phyloP scores from a whole-genome alignment of 2,797 vertebrate genomes.

The Sarcoramphus papa region DNA sequence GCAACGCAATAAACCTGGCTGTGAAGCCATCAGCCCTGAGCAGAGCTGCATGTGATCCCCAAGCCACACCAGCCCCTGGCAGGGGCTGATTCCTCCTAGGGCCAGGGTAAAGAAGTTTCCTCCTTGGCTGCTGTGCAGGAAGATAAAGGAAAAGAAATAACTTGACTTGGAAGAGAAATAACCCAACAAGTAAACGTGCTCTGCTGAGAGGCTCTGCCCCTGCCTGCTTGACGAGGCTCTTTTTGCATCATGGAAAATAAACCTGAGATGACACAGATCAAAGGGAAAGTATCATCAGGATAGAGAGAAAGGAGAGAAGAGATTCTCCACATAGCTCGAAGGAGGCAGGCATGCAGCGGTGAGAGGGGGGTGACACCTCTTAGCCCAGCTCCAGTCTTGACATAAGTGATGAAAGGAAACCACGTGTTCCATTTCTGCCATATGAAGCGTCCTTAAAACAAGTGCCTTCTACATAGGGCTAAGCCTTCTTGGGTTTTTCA shows the following conservation, averaged over 20 bases:
- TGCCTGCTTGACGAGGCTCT: neutral
- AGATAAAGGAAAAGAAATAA: neutral
- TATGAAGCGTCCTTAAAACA: neutral
- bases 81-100: neutral
- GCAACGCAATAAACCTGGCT: neutral
- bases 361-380: neutral
- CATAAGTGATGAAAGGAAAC: neutral
- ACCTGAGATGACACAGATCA: neutral
- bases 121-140: neutral
- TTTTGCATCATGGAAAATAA: neutral
- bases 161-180: neutral
- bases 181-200: fast-evolving
- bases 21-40: neutral
- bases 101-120: neutral
- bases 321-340: neutral
- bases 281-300: neutral
- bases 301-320: neutral
- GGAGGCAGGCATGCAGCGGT: neutral
- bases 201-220: neutral
- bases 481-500: neutral
- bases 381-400: neutral
- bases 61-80: neutral
- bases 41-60: neutral
- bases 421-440: neutral
- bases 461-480: neutral